Conservation (phyloP, 1,140 invertebrate genomes). For the Papilio aristodemus region DNA sequence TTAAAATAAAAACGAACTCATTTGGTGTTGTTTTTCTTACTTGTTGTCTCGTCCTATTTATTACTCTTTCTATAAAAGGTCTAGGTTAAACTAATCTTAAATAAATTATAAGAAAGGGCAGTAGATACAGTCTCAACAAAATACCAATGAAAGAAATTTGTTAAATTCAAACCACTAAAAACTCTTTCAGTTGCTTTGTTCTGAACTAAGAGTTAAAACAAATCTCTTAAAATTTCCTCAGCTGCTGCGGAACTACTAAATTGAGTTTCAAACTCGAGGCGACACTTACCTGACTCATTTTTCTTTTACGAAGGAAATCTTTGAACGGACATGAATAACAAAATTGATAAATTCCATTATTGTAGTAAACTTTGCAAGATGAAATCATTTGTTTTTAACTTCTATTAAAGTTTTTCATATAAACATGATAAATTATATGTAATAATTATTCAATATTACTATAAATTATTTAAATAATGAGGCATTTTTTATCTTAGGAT, state of each 20-base stretch:
- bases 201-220: slow-evolving; percentile 18
- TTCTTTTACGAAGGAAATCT: slow-evolving; percentile 2
- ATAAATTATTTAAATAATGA: too few relatives aligned
- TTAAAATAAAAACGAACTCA: too few relatives aligned
- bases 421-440: too few relatives aligned
- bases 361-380: background rate
- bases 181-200: background rate
- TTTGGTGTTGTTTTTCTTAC: too few relatives aligned
- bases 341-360: slow-evolving; percentile 4
- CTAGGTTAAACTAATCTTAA: too few relatives aligned
- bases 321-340: slow-evolving; percentile 8
- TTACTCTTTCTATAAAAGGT: too few relatives aligned
- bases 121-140: too few relatives aligned
- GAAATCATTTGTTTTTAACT: background rate
- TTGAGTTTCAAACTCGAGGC: slow-evolving; percentile 7
- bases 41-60: too few relatives aligned
- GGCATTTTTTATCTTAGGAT: too few relatives aligned
- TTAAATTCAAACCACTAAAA: background rate
- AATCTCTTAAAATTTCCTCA: slow-evolving; percentile 11
- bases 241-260: slow-evolving; percentile 2
- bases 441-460: too few relatives aligned
- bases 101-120: too few relatives aligned
- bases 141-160: background rate
- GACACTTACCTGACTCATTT: slow-evolving; percentile 22
- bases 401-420: too few relatives aligned